Evolutionary conservation across 2,888 invertebrate species (phyloP).

Genomic region (Rhynchonema sp.): DNA sequence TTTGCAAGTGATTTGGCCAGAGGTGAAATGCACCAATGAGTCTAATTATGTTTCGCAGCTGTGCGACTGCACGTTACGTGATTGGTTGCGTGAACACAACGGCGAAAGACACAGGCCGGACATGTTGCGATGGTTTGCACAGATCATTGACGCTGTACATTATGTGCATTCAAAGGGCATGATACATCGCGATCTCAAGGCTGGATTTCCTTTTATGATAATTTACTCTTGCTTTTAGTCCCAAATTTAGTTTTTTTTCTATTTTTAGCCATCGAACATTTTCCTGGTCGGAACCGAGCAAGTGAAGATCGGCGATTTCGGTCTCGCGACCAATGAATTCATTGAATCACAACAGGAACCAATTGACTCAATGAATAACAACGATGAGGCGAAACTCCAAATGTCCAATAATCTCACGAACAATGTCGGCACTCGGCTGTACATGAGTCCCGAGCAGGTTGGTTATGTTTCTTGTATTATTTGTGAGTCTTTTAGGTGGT

Average conservation of each 20-base stretch:
- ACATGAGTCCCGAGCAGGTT: conserved; percentile 93
- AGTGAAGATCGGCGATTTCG: conserved; percentile 93
- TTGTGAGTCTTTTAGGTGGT: too few relatives aligned
- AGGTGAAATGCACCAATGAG: background rate
- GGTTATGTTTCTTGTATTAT: too few relatives aligned
- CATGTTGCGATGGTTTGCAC: conserved; percentile 42
- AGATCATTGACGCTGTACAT: conserved; percentile 80
- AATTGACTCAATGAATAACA: conserved; percentile 2
- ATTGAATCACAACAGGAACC: conserved; percentile 3
- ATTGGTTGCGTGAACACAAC: conserved; percentile 48
- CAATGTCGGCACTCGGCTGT: conserved; percentile 66
- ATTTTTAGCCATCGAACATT: conserved; percentile 58
- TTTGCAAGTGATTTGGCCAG: background rate
- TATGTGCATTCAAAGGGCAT: conserved; percentile 79
- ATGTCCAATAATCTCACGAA: conserved; percentile 18
- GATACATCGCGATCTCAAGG: conserved; percentile 88
- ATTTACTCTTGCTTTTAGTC: background rate
- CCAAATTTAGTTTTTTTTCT: background rate
- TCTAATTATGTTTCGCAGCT: conserved; percentile 40
- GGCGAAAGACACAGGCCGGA: conserved; percentile 7
- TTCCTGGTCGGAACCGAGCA: conserved; percentile 74
- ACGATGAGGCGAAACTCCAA: conserved; percentile 21
- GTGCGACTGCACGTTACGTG: conserved; percentile 65
- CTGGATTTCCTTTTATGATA: too few relatives aligned
- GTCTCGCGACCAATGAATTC: conserved; percentile 53